These are phyloP conservation scores for Ditylenchus dipsaci DNA, from an alignment of 1,140 invertebrate species.

Conservation along the genomic window DNA sequence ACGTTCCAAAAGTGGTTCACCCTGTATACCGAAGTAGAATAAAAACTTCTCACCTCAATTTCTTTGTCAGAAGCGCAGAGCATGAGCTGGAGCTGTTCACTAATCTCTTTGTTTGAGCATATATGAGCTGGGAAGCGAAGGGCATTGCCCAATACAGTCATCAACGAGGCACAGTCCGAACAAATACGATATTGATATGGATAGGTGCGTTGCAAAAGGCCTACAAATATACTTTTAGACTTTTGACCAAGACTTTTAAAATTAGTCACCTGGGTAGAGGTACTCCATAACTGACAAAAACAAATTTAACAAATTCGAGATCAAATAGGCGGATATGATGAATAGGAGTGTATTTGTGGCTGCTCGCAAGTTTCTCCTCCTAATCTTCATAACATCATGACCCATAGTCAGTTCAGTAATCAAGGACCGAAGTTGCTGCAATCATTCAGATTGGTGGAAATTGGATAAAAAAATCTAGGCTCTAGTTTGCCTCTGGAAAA, in stretches of 20 bases:
- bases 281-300: conserved; percentile 49
- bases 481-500: too few species aligned
- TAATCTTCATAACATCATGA: conserved; percentile 50
- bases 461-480: too few species aligned
- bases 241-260: background rate
- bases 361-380: conserved; percentile 44
- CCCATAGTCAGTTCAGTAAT: conserved; percentile 55
- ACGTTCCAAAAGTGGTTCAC: too few species aligned
- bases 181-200: conserved; percentile 43
- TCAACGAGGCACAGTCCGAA: conserved; percentile 41
- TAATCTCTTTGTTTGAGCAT: conserved; percentile 48
- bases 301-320: conserved; percentile 50
- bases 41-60: background rate
- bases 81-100: conserved; percentile 33
- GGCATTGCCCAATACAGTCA: conserved; percentile 55
- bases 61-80: conserved; percentile 4
- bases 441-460: too few species aligned
- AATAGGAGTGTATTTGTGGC: conserved; percentile 53
- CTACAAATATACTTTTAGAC: conserved; percentile 19
- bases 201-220: conserved; percentile 44
- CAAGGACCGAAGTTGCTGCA: conserved; percentile 46
- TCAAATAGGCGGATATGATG: conserved; percentile 53
- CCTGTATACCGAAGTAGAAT: too few species aligned
- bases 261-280: conserved; percentile 44
- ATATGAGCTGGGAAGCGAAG: conserved; percentile 52